phyloP scores from a whole-genome alignment of 1,140 invertebrate species.

The Lutraria rhynchaena region DNA sequence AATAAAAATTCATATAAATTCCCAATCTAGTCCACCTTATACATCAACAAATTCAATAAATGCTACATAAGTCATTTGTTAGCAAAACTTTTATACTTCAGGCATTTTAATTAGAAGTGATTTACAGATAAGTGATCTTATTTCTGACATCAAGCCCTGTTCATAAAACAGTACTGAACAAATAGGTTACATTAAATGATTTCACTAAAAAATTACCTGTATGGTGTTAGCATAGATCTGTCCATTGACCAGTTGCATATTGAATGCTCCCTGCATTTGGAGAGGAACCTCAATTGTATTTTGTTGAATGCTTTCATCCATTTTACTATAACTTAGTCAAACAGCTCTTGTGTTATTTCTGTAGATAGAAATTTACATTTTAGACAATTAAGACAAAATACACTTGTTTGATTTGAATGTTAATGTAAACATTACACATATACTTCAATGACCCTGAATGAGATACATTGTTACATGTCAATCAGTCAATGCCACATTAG shows the following conservation, averaged over 20 bases:
- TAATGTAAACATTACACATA: background rate
- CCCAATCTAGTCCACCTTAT: no score
- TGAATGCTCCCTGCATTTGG: background rate
- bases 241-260: conserved; percentile 40
- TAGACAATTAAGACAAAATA: background rate
- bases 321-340: background rate
- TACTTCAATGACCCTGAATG: background rate
- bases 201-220: conserved; percentile 15
- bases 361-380: background rate
- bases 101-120: background rate
- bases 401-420: background rate
- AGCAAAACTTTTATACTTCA: background rate
- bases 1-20: no score
- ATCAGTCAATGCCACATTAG: background rate
- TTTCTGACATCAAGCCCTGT: background rate
- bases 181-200: background rate
- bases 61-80: background rate
- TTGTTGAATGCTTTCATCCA: background rate
- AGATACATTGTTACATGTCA: background rate
- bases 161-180: background rate
- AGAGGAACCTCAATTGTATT: background rate
- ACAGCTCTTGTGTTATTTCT: background rate
- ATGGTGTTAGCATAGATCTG: conserved; percentile 27
- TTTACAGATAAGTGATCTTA: background rate
- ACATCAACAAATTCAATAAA: background rate